A percentile compares a stretch with the other conserved stretches of the same genome.
Conservation (phyloP, 2,888 invertebrate species). For the Plebejus anna region DNA sequence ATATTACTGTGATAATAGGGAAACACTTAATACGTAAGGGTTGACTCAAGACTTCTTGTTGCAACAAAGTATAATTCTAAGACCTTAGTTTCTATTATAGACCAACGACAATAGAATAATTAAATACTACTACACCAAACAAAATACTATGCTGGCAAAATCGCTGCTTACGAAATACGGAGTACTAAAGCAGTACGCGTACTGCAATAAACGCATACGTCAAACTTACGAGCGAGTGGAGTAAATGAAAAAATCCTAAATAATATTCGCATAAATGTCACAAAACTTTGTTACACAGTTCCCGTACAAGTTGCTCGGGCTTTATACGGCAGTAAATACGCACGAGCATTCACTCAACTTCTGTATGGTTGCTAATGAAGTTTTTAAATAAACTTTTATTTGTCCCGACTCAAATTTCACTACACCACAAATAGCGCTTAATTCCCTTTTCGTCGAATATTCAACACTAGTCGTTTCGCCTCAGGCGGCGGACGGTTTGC, state of each 20-base stretch:
- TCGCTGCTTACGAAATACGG: neutral
- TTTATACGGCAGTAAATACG: constrained; percentile 24
- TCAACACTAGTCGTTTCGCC: constrained; percentile 41
- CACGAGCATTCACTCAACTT: constrained; percentile 8
- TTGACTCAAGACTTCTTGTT: constrained; percentile 38
- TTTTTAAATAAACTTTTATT: constrained; percentile 17
- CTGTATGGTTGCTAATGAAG: constrained; percentile 24
- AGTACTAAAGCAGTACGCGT: neutral
- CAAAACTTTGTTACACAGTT: constrained; percentile 18
- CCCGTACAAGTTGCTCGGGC: neutral
- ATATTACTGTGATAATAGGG: constrained; percentile 51
- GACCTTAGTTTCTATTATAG: neutral
- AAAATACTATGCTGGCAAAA: neutral
- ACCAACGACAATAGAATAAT: neutral
- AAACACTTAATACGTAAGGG: constrained; percentile 38
- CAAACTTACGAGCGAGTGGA: neutral
- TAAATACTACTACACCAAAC: neutral
- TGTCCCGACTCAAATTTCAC: constrained; percentile 10
- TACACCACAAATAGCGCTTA: constrained; percentile 14
- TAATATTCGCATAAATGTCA: neutral
- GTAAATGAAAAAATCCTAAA: constrained; percentile 19
- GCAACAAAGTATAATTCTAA: neutral
- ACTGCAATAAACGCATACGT: constrained; percentile 36
- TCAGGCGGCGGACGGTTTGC: constrained; percentile 72
- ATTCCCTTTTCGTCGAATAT: constrained; percentile 23